Conservation (phyloP, 2,888 invertebrate genomes). For the Macaria liturata region DNA sequence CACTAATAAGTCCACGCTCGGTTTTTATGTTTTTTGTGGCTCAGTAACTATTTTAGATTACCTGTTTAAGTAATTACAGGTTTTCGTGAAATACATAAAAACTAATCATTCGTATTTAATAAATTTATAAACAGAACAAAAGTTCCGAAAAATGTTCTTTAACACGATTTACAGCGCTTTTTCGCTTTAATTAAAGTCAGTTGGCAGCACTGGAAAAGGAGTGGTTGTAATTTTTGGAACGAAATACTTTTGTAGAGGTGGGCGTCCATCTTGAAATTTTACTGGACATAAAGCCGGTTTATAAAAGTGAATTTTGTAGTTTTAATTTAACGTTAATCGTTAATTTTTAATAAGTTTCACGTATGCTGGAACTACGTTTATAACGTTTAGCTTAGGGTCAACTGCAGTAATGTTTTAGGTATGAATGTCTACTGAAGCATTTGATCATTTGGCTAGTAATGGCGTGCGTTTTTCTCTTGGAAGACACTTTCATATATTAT, state of each 20-base stretch:
- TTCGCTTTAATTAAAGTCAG: slow-evolving; percentile 18
- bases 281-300: slow-evolving; percentile 89
- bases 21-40: too few relatives aligned
- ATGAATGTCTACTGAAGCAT: slow-evolving; percentile 78
- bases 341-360: slow-evolving; percentile 76
- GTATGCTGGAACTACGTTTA: slow-evolving; percentile 68
- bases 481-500: slow-evolving; percentile 82
- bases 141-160: too few relatives aligned
- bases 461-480: slow-evolving; percentile 85
- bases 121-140: too few relatives aligned
- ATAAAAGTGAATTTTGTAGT: slow-evolving; percentile 81
- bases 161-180: slow-evolving; percentile 20
- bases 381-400: slow-evolving; percentile 83
- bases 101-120: too few relatives aligned
- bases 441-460: slow-evolving; percentile 84
- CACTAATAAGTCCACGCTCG: too few relatives aligned
- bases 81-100: too few relatives aligned
- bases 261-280: slow-evolving; percentile 92
- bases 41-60: too few relatives aligned
- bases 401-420: slow-evolving; percentile 89
- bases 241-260: slow-evolving; percentile 81
- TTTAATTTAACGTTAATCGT: slow-evolving; percentile 70
- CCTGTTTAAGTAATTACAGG: too few relatives aligned
- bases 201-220: slow-evolving; percentile 37
- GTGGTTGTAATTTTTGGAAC: slow-evolving; percentile 34